Base-by-base conservation (phyloP, 1,140 invertebrate genomes). In the Heliconius nattereri region DNA sequence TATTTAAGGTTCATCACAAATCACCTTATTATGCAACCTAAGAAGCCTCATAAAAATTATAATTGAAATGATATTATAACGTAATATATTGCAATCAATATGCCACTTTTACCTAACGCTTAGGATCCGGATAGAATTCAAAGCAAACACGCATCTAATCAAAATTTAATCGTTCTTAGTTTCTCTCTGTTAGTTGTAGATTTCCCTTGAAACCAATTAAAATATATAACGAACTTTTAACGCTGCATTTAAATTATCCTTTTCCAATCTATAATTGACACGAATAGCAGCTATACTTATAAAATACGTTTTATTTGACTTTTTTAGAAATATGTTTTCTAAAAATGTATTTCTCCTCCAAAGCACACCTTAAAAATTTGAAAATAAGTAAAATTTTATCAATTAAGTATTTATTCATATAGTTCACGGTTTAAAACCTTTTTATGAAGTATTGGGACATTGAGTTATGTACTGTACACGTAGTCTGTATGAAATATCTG, bases 41-140 rank as follows among this genome's bases (percentile, higher is more conserved):
- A 66, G n/a, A 60, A 11, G 2, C 23, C 3, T 45, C 29, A 66
- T 75, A 54, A 57, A 74, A 32, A 75, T 75, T 35, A n/a, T 9
- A 52, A 75, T 66, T 16, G 20, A 75, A 32, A 71, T 37, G 19
- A 66, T 72, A 72, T 35, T 40, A n/a, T 3, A 49, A 76, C 71
- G 77, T 78, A 81, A 78, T 37, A 76, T 45, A 74, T 76, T 70
- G 60, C 13, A 29, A 6, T 13, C 77, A 52, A 83, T 82, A 76
- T 71, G 74, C 66, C 37, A 84, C 83, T 86, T 86, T 86, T 86
- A 85, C 83, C 80, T 78, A 82, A 80, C 57, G 78, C 71, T 77
- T 75, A 75, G 74, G 66, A 72, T 81, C 70, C 75, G 78, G 72
- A 57, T 85, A 84, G 78, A 76, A 83, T 83, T 84, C 19, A 52